Evolutionary conservation across 2,797 vertebrate species (phyloP).

Genomic region (Acomys russatus): DNA sequence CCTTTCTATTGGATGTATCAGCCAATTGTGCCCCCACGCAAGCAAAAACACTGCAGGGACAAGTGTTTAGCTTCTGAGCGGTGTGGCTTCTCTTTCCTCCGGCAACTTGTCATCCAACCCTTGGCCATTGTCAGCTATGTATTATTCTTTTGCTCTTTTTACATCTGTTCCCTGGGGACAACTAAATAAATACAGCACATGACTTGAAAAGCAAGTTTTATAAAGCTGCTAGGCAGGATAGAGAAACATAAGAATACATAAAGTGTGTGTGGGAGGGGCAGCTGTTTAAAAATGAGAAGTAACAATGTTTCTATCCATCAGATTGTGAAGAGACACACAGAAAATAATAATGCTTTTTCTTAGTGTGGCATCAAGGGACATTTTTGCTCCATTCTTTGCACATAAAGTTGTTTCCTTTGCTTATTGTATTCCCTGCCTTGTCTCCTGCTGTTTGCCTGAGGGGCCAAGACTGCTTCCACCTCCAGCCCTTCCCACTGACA

Average conservation of each 20-base stretch:
- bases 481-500: not conserved
- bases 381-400: not conserved
- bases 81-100: not conserved
- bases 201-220: conserved; percentile 45
- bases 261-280: not conserved
- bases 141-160: not conserved
- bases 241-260: not conserved
- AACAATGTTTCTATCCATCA: too few species aligned
- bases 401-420: not conserved
- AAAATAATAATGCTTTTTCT: conserved; percentile 3
- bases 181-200: not conserved
- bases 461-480: not conserved
- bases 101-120: not conserved
- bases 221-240: not conserved
- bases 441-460: not conserved
- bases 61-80: not conserved
- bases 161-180: not conserved
- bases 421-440: not conserved
- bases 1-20: not conserved
- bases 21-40: not conserved
- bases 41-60: not conserved
- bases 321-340: not conserved
- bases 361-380: not conserved
- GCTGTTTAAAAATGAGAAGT: not conserved
- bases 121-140: not conserved